phyloP scores from a whole-genome alignment of 92 coral and sea anemone species.

The Bergia puertoricense region DNA sequence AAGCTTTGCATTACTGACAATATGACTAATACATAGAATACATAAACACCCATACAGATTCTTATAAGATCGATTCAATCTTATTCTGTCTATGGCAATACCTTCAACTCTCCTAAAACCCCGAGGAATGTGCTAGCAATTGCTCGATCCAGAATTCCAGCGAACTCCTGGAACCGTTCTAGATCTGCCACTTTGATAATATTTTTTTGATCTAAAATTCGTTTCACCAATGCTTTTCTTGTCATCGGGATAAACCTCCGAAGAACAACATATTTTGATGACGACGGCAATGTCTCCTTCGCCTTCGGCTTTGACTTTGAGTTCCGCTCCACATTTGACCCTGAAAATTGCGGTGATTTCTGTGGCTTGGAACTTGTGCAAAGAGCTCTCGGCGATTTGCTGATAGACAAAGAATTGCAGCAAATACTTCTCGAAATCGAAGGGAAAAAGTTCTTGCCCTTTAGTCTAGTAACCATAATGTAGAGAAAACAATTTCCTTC shows the following conservation, averaged over 20 bases:
- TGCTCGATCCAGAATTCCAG: conserved; percentile 67
- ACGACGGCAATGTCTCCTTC: not conserved
- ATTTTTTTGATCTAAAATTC: conserved; percentile 73
- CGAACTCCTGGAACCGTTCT: conserved; percentile 72
- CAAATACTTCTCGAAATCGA: not conserved
- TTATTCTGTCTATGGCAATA: not conserved
- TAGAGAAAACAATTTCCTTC: not conserved
- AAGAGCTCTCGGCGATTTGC: conserved; percentile 23
- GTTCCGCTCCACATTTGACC: too few relatives aligned
- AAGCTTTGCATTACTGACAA: too few relatives aligned
- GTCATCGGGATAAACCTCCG: conserved; percentile 88
- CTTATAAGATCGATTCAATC: too few relatives aligned
- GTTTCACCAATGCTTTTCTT: conserved; percentile 70
- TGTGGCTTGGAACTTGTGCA: conserved; percentile 42
- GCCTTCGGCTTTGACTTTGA: not conserved
- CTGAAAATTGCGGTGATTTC: not conserved
- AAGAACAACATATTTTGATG: conserved; percentile 69
- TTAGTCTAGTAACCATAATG: not conserved
- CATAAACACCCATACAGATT: too few relatives aligned
- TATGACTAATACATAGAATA: too few relatives aligned
- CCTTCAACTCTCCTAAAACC: conserved; percentile 80
- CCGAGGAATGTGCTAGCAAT: conserved; percentile 72
- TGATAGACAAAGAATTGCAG: not conserved
- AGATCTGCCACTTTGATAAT: conserved; percentile 59
- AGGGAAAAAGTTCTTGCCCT: conserved; percentile 4